A percentile compares a stretch with the other conserved stretches of the same genome.
These are phyloP conservation scores for Unio delphinus DNA, from an alignment of 2,888 invertebrate genomes.

Conservation along the genomic window DNA sequence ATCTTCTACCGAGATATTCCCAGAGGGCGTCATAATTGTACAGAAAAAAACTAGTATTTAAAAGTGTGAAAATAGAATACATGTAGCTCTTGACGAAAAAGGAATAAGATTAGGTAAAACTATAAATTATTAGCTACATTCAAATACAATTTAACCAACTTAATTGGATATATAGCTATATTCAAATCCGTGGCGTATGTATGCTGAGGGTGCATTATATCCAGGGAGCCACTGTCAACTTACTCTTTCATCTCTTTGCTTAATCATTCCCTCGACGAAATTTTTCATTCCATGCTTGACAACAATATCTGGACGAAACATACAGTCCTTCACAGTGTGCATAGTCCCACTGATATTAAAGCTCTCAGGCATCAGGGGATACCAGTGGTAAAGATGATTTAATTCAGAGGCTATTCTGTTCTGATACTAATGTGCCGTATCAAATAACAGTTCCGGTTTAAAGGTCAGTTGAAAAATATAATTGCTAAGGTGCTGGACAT, in stretches of 20 bases:
- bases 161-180: no score
- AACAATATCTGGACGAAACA: slow-evolving; percentile 65
- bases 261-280: slow-evolving; percentile 65
- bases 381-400: slow-evolving; percentile 72
- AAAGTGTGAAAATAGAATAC: no score
- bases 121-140: no score
- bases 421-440: slow-evolving; percentile 68
- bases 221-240: slow-evolving; percentile 17
- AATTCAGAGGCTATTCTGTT: slow-evolving; percentile 71
- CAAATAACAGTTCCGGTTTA: slow-evolving; percentile 68
- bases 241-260: slow-evolving; percentile 68
- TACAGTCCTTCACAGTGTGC: slow-evolving; percentile 63
- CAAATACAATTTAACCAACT: no score
- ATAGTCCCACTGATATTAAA: slow-evolving; percentile 63
- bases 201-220: no score
- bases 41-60: no score
- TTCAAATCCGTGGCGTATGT: no score
- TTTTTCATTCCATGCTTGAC: slow-evolving; percentile 66
- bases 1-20: no score
- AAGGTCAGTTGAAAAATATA: slow-evolving; percentile 68
- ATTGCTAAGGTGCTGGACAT: slow-evolving; percentile 71
- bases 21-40: no score
- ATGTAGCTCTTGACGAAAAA: no score
- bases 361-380: slow-evolving; percentile 70
- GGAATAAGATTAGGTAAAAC: no score